Evolutionary conservation across 2,113 vertebrate species (phyloP).

Genomic region (Xyliphius kryptos): DNA sequence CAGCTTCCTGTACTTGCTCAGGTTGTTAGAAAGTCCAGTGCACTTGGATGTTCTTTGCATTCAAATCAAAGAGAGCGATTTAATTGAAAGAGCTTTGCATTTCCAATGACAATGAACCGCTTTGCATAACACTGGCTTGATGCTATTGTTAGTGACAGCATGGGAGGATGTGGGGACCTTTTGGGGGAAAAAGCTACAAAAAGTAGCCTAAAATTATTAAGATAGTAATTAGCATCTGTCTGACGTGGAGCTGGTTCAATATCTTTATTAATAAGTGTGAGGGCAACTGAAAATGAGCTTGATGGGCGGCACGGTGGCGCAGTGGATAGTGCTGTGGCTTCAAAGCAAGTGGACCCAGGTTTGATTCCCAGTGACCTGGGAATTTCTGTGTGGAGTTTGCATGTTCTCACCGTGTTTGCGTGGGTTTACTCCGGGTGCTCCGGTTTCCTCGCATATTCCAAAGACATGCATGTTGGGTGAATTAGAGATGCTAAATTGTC

Average conservation of each 20-base stretch:
- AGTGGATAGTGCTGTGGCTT: too few relatives aligned
- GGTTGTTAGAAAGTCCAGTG: neutral
- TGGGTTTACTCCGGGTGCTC: too few relatives aligned
- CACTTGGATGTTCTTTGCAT: neutral
- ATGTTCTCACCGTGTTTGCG: too few relatives aligned
- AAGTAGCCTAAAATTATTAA: neutral
- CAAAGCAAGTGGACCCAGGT: too few relatives aligned
- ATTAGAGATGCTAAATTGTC: too few relatives aligned
- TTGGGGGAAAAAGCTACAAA: neutral
- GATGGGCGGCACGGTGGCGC: too few relatives aligned
- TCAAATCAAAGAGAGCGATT: neutral
- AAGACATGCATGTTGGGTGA: too few relatives aligned
- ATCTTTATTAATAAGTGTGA: neutral
- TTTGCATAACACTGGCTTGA: conserved; percentile 10
- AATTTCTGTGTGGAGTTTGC: too few relatives aligned
- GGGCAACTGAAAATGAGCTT: neutral
- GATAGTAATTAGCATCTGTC: conserved; percentile 2
- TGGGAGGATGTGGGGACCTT: conserved; percentile 10
- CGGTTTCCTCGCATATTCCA: too few relatives aligned
- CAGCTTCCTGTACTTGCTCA: neutral
- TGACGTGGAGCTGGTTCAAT: neutral
- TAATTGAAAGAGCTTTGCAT: neutral
- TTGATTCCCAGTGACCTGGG: too few relatives aligned
- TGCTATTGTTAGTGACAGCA: neutral
- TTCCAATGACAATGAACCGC: neutral